Evolutionary conservation across 2,113 vertebrate genomes (phyloP).

Genomic region (Catharus fuscescens): DNA sequence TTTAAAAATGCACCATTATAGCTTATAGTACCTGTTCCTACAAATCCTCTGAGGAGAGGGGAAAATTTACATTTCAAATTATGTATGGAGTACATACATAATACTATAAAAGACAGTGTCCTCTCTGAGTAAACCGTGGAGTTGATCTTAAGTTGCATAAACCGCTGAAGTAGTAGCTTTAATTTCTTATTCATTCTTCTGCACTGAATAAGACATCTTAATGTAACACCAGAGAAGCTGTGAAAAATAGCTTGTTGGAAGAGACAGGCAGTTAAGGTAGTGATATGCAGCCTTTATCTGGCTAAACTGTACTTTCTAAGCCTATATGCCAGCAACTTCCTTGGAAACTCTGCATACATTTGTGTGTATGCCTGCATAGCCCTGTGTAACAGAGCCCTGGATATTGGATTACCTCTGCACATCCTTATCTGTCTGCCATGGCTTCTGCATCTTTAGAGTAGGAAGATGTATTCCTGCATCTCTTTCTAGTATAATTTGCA

Average conservation of each 20-base stretch:
- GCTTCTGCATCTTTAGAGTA: background rate
- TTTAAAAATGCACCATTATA: background rate
- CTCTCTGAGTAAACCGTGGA: background rate
- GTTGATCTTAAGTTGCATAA: background rate
- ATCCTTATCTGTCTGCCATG: background rate
- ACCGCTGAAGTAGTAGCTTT: background rate
- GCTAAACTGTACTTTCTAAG: background rate
- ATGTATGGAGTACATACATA: background rate
- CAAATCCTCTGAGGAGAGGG: background rate
- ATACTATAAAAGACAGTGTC: background rate
- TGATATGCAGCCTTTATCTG: background rate
- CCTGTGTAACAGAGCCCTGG: background rate
- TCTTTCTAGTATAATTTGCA: background rate
- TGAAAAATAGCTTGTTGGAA: background rate
- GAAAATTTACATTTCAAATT: background rate
- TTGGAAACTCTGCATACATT: constrained; percentile 1
- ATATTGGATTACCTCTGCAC: background rate
- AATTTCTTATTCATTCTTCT: background rate
- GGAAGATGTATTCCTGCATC: background rate
- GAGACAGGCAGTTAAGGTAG: background rate
- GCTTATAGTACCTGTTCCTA: background rate
- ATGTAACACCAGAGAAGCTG: background rate
- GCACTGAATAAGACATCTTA: background rate
- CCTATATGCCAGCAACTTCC: background rate
- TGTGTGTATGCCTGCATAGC: background rate